A percentile compares a stretch with the other conserved stretches of the same genome.
phyloP scores from a whole-genome alignment of 1,140 invertebrate species.

The Conopomorpha cramerella region DNA sequence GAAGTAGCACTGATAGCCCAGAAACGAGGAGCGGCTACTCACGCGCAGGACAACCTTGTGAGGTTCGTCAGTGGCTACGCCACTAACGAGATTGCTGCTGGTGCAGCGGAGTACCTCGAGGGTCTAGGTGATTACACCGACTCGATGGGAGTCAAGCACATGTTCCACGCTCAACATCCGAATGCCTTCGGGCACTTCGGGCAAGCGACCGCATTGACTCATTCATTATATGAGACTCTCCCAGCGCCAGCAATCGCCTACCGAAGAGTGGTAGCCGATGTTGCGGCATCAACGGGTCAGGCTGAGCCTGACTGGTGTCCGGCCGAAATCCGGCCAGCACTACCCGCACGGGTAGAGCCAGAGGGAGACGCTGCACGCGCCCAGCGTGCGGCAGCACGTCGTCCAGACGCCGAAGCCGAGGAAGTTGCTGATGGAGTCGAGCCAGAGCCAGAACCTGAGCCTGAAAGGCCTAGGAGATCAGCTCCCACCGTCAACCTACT shows the following conservation, averaged over 20 bases:
- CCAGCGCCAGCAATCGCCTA: background rate
- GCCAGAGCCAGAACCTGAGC: too few relatives aligned
- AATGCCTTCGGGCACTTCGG: background rate
- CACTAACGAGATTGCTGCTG: background rate
- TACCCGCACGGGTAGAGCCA: too few relatives aligned
- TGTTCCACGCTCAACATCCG: background rate
- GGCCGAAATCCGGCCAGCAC: too few relatives aligned
- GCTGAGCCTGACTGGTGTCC: too few relatives aligned
- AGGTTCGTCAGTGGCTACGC: background rate
- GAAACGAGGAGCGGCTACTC: background rate
- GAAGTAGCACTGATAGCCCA: background rate
- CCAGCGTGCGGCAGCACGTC: too few relatives aligned
- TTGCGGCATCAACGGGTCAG: too few relatives aligned
- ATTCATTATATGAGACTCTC: background rate
- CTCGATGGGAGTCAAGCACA: background rate
- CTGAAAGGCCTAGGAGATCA: too few relatives aligned
- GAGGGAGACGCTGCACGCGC: too few relatives aligned
- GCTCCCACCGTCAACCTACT: too few relatives aligned
- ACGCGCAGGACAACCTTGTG: background rate
- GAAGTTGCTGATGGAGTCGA: too few relatives aligned
- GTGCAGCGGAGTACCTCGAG: background rate
- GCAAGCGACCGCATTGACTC: background rate
- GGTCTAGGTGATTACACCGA: slow-evolving; percentile 1
- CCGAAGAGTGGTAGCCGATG: background rate
- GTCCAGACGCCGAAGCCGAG: too few relatives aligned